phyloP scores from a whole-genome alignment of 2,113 vertebrate genomes.

The Piprites chloris region DNA sequence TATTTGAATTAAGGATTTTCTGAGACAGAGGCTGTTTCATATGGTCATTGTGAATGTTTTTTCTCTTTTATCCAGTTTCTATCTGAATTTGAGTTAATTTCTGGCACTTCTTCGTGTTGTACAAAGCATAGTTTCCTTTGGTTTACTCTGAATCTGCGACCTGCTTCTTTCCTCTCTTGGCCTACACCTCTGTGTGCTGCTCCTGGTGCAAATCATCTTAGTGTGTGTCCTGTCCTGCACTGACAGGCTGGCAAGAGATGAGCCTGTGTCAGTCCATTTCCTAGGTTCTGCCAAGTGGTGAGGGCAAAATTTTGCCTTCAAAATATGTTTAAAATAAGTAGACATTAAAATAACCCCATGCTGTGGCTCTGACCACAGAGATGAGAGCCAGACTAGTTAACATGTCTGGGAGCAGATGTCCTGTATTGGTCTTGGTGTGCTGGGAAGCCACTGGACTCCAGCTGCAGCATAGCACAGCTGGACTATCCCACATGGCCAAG shows the following conservation, averaged over 20 bases:
- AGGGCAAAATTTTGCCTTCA: conserved; percentile 3
- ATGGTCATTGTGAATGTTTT: background rate
- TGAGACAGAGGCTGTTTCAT: background rate
- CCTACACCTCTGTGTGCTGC: background rate
- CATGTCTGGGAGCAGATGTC: conserved; percentile 22
- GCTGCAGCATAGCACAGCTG: conserved; percentile 15
- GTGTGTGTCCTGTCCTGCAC: background rate
- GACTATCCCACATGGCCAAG: background rate
- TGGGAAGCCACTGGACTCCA: background rate
- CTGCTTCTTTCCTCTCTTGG: background rate
- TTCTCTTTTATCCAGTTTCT: background rate
- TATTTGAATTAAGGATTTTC: background rate
- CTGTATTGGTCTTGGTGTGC: background rate
- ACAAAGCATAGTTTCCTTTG: background rate
- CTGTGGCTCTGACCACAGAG: conserved; percentile 23
- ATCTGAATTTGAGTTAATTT: background rate
- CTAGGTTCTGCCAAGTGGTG: background rate
- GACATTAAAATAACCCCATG: background rate
- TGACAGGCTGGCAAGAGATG: background rate
- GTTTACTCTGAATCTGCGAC: background rate
- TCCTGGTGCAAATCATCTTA: background rate
- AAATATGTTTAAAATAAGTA: conserved; percentile 26
- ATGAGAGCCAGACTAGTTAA: conserved; percentile 10
- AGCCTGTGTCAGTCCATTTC: background rate
- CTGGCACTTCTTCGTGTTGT: background rate